Evolutionary conservation across 2,888 invertebrate species (phyloP), one percentile per base, ranked within the genome.

Genomic region (Petrophora chlorosata): DNA sequence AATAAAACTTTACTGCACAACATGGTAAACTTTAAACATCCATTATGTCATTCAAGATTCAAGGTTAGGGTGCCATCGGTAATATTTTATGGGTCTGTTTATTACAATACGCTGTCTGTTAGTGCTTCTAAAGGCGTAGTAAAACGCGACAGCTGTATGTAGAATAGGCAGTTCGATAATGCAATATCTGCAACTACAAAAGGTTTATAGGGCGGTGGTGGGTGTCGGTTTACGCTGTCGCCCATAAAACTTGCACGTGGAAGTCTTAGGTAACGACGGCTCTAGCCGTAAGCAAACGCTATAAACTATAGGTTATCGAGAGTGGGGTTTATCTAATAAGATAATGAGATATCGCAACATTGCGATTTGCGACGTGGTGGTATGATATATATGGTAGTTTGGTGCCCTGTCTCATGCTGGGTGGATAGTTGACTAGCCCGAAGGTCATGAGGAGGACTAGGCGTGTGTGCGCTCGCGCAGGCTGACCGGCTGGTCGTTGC

Each of bases 401-500:
- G 59, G 64, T 56, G 66, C 68, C 64, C 67, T 56, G 35, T 17
- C n/a, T 22, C 9, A 12, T 29, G 40, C 5, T 25, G 69, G 69
- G 65, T 67, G 69, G 66, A 49, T 58, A 58, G 55, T 61, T 57
- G 59, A 46, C 48, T 50, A 30, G 38, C 44, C 23, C 44, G 68
- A 68, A 79, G 79, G 81, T 79, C 80, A 76, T 77, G 70, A 71
- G 65, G 70, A 71, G 65, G 76, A 74, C 76, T 77, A 76, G 79
- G 45, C 70, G 65, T 69, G 69, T 59, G 68, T 72, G 68, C 72
- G 76, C 81, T 67, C 73, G 70, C 76, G 74, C 76, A 77, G 69
- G 67, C 76, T 79, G 78, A 73, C 69, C 77, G 73, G 65, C 67
- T 82, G 87, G 88, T 85, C 89, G 87, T 89, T 89, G 88, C 87